Evolutionary conservation across 2,797 vertebrate genomes (phyloP), one percentile per base, ranked within the genome.

Genomic region (Melanotaenia maccullochi): DNA sequence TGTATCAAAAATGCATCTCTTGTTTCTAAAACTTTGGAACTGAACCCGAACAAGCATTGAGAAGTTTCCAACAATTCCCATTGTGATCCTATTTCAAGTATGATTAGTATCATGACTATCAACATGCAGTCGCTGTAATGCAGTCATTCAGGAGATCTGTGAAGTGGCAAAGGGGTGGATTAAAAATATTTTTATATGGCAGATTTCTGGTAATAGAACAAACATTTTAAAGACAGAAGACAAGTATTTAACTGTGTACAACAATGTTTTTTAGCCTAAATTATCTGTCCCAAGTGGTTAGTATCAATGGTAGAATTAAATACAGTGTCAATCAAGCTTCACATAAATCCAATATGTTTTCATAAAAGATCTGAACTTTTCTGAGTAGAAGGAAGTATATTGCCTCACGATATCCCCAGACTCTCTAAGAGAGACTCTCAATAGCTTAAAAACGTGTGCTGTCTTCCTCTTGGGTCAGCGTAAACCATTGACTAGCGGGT

Each of bases 401-500:
- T 60, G 71, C 30, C 60, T 68, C 55, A 40, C 42, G 49, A 73
- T 44, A 56, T 44, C 38, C 54, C 58, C 66, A 1, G n/a, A 66
- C 60, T 65, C 54, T 52, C 52, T n/a, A 16, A 65, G 40, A n/a
- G n/a, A n/a, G n/a, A n/a, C n/a, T n/a, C n/a, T n/a, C n/a, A n/a
- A n/a, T n/a, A n/a, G 73, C 57, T 60, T 69, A 49, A 54, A 79
- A 71, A 74, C 5, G 9, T 72, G 49, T 71, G 78, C 47, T 63
- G 76, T 12, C 73, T 73, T 81, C 60, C 77, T 78, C 72, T 38
- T 47, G 63, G 85, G 84, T 84, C 75, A 60, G 47, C 40, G 36
- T 80, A 70, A 90, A 89, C 84, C 80, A 87, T 76, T 75, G 74
- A 81, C 76, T 73, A 66, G 65, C 75, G 55, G 78, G 67, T 81